Evolutionary conservation across 2,888 invertebrate species (phyloP).

Genomic region (Ennomos fuscantarius): DNA sequence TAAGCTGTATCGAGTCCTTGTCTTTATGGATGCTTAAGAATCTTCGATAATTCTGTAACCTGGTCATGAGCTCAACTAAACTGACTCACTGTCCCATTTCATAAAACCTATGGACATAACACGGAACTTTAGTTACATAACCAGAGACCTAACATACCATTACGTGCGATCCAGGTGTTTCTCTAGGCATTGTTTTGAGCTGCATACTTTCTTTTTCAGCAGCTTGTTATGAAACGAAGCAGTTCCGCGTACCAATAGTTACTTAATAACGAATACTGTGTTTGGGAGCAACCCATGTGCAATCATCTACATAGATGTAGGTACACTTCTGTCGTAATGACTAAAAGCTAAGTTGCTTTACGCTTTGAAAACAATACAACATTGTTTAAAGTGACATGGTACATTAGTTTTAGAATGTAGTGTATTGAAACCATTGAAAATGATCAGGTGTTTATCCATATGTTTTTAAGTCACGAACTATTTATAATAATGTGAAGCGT

Average conservation of each 20-base stretch:
- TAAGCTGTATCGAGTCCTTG: too few species aligned
- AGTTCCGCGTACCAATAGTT: constrained; percentile 21
- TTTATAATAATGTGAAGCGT: too few species aligned
- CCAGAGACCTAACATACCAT: constrained; percentile 12
- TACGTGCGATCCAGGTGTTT: constrained; percentile 26
- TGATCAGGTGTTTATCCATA: too few species aligned
- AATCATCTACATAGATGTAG: background rate
- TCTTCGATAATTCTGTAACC: too few species aligned
- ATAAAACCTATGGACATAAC: constrained; percentile 5
- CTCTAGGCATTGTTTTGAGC: constrained; percentile 29
- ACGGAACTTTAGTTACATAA: constrained; percentile 15
- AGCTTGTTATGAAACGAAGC: constrained; percentile 29
- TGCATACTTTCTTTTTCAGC: constrained; percentile 34
- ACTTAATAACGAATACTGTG: constrained; percentile 23
- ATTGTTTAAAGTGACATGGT: background rate
- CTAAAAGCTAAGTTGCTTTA: background rate
- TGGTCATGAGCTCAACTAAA: background rate
- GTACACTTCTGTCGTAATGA: constrained; percentile 5
- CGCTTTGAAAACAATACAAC: background rate
- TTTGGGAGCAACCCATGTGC: background rate
- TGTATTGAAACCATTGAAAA: too few species aligned
- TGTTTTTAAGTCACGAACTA: too few species aligned
- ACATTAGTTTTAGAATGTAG: background rate
- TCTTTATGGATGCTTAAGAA: too few species aligned
- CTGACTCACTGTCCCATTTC: constrained; percentile 12